Percentiles rank a stretch among this genome's conserved stretches.
Conservation (phyloP, 1,140 invertebrate genomes). For the Littorina saxatilis region DNA sequence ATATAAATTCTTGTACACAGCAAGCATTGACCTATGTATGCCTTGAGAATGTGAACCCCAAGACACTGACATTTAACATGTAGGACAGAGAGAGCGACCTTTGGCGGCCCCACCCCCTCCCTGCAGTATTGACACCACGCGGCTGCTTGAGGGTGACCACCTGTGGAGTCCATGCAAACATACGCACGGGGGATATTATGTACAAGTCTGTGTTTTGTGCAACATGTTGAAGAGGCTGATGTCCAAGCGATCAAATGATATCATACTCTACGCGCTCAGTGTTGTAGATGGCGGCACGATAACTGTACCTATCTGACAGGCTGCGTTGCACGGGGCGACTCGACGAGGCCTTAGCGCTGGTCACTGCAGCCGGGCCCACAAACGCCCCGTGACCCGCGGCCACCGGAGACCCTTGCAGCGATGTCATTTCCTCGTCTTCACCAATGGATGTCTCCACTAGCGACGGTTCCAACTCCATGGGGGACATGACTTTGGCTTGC, state of each 20-base stretch:
- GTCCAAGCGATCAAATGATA: conserved; percentile 51
- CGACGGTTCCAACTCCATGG: conserved; percentile 81
- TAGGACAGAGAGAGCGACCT: too few species aligned
- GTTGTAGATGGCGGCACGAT: conserved; percentile 77
- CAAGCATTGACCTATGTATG: too few species aligned
- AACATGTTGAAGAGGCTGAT: too few species aligned
- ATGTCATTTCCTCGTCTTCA: conserved; percentile 83
- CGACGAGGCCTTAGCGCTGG: conserved; percentile 3
- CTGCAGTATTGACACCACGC: too few species aligned
- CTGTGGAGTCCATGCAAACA: too few species aligned
- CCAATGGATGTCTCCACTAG: conserved; percentile 84
- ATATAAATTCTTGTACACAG: too few species aligned
- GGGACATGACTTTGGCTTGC: conserved; percentile 83
- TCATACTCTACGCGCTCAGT: conserved; percentile 65
- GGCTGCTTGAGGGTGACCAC: too few species aligned
- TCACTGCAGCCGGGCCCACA: not conserved
- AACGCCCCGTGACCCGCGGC: conserved; percentile 31
- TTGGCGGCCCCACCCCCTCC: too few species aligned
- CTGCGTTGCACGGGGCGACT: conserved; percentile 74
- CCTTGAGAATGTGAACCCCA: too few species aligned
- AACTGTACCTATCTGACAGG: conserved; percentile 89
- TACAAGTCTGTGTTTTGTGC: too few species aligned
- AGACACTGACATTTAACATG: too few species aligned
- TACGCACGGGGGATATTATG: too few species aligned
- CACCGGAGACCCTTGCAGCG: conserved; percentile 19